A percentile compares a stretch with the other conserved stretches of the same genome.
These are phyloP conservation scores for Limnephilus lunatus DNA, from an alignment of 2,888 invertebrate species.

Conservation along the genomic window DNA sequence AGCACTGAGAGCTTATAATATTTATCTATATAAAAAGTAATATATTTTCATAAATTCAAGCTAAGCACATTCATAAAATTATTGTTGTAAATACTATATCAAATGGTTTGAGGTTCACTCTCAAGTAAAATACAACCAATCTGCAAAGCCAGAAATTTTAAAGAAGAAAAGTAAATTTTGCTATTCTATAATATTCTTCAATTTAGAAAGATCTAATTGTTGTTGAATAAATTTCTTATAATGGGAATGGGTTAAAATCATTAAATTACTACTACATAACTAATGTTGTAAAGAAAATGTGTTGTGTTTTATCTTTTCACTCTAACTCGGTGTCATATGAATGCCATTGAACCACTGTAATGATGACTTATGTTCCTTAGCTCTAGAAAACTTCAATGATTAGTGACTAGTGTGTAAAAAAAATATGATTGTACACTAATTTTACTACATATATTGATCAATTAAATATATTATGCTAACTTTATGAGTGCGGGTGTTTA, in stretches of 20 bases:
- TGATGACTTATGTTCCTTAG: slow-evolving; percentile 11
- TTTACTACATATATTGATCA: not conserved
- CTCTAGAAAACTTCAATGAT: slow-evolving; percentile 17
- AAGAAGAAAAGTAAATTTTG: not conserved
- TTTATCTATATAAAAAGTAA: not conserved
- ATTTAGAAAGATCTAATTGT: not conserved
- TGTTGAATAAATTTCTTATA: not conserved
- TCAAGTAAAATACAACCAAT: not conserved
- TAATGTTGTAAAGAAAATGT: not conserved
- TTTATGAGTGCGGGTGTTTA: not conserved
- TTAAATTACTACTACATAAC: not conserved
- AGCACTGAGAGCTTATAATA: slow-evolving; percentile 36
- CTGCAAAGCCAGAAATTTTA: not conserved
- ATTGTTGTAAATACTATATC: not conserved
- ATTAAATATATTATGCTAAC: not conserved
- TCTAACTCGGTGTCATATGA: slow-evolving; percentile 32
- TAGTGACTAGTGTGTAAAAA: not conserved
- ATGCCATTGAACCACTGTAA: slow-evolving; percentile 51
- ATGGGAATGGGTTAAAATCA: not conserved
- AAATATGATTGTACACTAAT: not conserved
- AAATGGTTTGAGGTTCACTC: not conserved
- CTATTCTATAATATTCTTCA: not conserved
- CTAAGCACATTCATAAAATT: not conserved
- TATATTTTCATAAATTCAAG: slow-evolving; percentile 9
- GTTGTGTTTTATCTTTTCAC: slow-evolving; percentile 32